Percentiles rank a stretch among this genome's conserved stretches.
phyloP scores from a whole-genome alignment of 2,113 vertebrate species.

The Miniopterus natalensis region DNA sequence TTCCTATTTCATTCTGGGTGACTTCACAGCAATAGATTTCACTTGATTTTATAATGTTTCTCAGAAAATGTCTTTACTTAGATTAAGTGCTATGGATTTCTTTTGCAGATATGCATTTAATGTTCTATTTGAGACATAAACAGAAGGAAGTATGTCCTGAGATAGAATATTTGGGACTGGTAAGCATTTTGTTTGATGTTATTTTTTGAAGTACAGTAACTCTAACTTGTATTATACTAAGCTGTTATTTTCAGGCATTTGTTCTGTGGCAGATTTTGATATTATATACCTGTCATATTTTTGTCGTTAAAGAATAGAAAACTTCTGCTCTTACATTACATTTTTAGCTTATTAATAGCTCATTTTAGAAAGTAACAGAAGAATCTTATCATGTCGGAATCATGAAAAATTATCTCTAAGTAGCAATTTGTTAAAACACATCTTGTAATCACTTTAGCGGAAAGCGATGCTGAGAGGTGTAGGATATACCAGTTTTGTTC shows the following conservation, averaged over 20 bases:
- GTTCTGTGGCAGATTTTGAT: constrained; percentile 49
- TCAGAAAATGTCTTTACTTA: constrained; percentile 48
- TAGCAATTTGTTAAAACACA: constrained; percentile 19
- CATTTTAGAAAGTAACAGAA: constrained; percentile 38
- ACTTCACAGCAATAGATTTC: constrained; percentile 38
- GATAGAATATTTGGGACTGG: constrained; percentile 4
- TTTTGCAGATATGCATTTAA: constrained; percentile 70
- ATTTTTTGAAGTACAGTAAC: constrained; percentile 62
- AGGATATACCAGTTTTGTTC: not conserved
- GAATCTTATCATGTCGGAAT: constrained; percentile 3
- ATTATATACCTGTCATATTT: constrained; percentile 18
- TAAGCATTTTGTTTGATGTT: constrained; percentile 62
- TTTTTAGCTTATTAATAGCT: constrained; percentile 27
- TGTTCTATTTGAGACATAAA: constrained; percentile 50
- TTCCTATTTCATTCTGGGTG: constrained; percentile 35
- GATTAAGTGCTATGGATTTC: constrained; percentile 37
- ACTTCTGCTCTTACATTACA: not conserved
- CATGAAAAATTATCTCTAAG: constrained; percentile 35
- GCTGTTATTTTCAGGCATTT: constrained; percentile 20
- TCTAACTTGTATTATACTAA: constrained; percentile 29
- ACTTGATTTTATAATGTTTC: constrained; percentile 19
- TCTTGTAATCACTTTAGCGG: not conserved
- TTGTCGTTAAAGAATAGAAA: not conserved
- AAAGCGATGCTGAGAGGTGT: not conserved
- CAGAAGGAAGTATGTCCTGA: constrained; percentile 25